Conservation (phyloP, 2,797 vertebrate species). For the Mormyrus hasselquistii region DNA sequence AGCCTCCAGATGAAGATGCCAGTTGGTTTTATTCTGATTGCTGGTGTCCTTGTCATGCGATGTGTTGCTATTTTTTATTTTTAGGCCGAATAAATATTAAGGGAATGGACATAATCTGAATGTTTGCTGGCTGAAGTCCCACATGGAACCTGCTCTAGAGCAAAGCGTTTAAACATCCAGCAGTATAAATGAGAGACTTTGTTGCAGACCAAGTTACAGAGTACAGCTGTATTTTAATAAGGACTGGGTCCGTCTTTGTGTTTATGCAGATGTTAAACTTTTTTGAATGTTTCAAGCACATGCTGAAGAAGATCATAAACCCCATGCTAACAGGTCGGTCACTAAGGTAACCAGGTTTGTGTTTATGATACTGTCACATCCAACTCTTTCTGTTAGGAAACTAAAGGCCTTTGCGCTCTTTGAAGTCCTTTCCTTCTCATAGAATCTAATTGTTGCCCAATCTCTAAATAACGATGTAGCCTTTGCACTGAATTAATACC, state of each 20-base stretch:
- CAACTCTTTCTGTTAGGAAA: neutral
- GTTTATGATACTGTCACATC: neutral
- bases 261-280: neutral
- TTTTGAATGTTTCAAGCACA: neutral
- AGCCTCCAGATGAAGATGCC: neutral
- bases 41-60: neutral
- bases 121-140: neutral
- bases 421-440: neutral
- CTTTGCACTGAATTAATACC: conserved; percentile 29
- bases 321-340: neutral
- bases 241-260: neutral
- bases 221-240: neutral
- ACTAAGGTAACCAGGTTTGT: neutral
- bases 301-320: neutral
- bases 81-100: neutral
- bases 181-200: neutral
- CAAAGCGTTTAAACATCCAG: neutral
- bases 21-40: neutral
- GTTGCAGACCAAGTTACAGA: neutral
- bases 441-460: neutral
- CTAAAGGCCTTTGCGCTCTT: conserved; percentile 11
- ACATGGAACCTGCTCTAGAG: neutral
- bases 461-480: conserved; percentile 32
- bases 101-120: neutral
- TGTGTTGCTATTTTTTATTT: neutral